Conservation (phyloP, 2,797 vertebrate species). For the Huso huso region DNA sequence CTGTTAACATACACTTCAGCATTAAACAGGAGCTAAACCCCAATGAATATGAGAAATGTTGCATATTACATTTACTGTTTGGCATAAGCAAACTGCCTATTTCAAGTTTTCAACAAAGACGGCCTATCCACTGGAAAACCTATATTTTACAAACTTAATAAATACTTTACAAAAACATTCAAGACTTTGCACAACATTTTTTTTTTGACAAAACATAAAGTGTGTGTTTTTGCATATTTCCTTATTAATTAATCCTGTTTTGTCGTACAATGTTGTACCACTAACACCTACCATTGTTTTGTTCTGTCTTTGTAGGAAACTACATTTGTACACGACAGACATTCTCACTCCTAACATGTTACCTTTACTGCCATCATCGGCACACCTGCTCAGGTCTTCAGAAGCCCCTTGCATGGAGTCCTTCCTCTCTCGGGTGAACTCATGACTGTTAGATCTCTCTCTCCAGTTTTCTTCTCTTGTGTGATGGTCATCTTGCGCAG, state of each 20-base stretch:
- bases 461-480: slow-evolving; percentile 63
- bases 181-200: no score
- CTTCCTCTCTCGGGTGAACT: slow-evolving; percentile 51
- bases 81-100: slow-evolving; percentile 10
- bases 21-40: slow-evolving; percentile 28
- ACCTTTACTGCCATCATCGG: slow-evolving; percentile 34
- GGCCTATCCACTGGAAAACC: no score
- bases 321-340: slow-evolving; percentile 9
- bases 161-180: no score
- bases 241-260: not conserved
- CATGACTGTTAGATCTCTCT: slow-evolving; percentile 45
- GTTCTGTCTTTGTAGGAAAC: slow-evolving; percentile 5
- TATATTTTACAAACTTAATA: no score
- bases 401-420: slow-evolving; percentile 48
- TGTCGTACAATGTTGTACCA: not conserved
- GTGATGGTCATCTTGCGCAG: slow-evolving; percentile 48
- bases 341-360: slow-evolving; percentile 35
- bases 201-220: not conserved
- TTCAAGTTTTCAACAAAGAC: no score
- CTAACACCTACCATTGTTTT: not conserved
- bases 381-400: slow-evolving; percentile 30
- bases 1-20: slow-evolving; percentile 21
- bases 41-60: no score
- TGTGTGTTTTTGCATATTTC: slow-evolving; percentile 20
- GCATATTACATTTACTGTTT: no score